phyloP scores from a whole-genome alignment of 2,113 vertebrate species.

The Forbesichthys papilliferus region DNA sequence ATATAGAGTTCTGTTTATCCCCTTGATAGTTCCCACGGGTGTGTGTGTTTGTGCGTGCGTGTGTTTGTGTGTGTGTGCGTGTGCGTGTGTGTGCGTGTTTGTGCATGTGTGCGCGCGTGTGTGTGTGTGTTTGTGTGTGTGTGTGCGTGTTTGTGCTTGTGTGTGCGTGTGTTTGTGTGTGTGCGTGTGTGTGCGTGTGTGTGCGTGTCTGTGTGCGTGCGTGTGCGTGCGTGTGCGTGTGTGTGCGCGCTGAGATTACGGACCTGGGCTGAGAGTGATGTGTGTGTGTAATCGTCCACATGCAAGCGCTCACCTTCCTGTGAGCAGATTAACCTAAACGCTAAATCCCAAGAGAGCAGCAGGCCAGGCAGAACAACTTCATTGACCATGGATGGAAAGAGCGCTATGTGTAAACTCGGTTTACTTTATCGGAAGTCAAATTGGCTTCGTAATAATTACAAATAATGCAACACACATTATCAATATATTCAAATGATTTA shows the following conservation, averaged over 20 bases:
- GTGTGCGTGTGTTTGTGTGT: constrained; percentile 20
- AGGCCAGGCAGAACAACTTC: constrained; percentile 77
- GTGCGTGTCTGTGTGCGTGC: constrained; percentile 16
- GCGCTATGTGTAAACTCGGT: constrained; percentile 41
- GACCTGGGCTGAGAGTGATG: constrained; percentile 74
- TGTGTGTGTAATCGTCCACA: constrained; percentile 84
- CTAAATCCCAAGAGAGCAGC: constrained; percentile 78
- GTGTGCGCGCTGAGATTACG: constrained; percentile 77
- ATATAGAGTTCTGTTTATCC: too few species aligned
- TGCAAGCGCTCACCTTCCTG: constrained; percentile 76
- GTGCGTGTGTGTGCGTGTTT: too few species aligned
- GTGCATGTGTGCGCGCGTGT: too few species aligned
- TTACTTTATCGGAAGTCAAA: constrained; percentile 4
- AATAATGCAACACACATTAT: constrained; percentile 1
- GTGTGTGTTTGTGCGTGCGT: too few species aligned
- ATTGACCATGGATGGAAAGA: constrained; percentile 64
- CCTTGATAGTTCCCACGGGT: too few species aligned
- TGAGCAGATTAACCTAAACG: constrained; percentile 78
- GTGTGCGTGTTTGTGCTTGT: constrained; percentile 4
- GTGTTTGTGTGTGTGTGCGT: too few species aligned
- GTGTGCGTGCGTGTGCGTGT: constrained; percentile 42
- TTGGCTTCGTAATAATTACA: constrained; percentile 11
- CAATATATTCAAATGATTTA: constrained; percentile 3
- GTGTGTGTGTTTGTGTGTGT: background rate
- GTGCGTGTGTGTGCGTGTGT: constrained; percentile 28